phyloP scores from a whole-genome alignment of 2,113 vertebrate species.

The Dicentrarchus labrax region DNA sequence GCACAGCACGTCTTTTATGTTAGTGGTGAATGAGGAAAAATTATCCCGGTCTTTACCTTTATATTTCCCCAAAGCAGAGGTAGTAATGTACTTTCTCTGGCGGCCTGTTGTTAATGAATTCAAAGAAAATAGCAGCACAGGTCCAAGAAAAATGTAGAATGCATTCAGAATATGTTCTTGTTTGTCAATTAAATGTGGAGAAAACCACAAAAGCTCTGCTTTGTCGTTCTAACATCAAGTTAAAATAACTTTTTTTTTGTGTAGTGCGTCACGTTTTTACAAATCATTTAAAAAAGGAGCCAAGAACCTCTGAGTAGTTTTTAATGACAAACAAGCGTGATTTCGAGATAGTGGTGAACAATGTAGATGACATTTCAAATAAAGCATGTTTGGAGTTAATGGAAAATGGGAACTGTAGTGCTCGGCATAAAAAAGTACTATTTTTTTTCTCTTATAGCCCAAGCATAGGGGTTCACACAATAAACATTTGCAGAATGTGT shows the following conservation, averaged over 20 bases:
- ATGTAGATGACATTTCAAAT: not conserved
- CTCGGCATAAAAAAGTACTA: not conserved
- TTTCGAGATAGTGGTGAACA: not conserved
- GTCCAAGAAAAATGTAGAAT: not conserved
- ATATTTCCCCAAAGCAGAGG: constrained; percentile 14
- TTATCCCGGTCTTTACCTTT: constrained; percentile 8
- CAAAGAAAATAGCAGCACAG: not conserved
- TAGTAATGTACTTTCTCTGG: not conserved
- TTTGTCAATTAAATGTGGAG: not conserved
- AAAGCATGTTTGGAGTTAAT: not conserved
- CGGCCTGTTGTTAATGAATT: not conserved
- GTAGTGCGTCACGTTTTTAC: not conserved
- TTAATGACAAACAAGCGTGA: not conserved
- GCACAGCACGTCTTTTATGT: not conserved
- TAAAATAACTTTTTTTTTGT: not conserved
- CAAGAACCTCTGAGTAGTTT: not conserved
- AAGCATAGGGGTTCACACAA: not conserved
- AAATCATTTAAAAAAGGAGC: not conserved
- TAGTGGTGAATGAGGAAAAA: constrained; percentile 9
- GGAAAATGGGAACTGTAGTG: not conserved
- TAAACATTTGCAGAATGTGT: not conserved
- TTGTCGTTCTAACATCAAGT: constrained; percentile 8
- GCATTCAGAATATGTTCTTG: not conserved
- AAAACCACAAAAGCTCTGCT: not conserved
- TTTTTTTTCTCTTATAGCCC: not conserved